Base-by-base conservation (phyloP, 1,140 invertebrate species). In the Chlorops oryzae region DNA sequence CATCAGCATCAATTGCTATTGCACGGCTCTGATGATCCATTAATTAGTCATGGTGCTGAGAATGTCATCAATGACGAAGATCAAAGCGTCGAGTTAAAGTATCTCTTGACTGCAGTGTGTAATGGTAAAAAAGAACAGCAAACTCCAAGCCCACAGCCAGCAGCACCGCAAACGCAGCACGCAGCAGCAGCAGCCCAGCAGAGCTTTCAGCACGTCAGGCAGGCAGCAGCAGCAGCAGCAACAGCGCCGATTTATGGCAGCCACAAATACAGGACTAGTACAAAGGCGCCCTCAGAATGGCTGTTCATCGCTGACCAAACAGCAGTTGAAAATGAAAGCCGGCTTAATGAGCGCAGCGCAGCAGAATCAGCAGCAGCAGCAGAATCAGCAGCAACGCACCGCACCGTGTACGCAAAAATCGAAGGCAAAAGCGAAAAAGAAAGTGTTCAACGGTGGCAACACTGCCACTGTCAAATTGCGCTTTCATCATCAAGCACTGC, bases 401-500 rank as follows among this genome's bases (percentile, higher is more conserved):
- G 13, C 7, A 13, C 21, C 18, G 12, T 32, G 47, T 20, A 20
- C 3, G 15, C 20, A 34, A 50, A 3, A 13, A 32, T 18, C 39
- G n/a, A n/a, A n/a, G 13, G 18, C 41, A 20, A 51, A 51, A 39
- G 39, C 51, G 35, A 47, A 57, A 81, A 17, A 78, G 81, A 61
- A 83, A 82, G 67, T 80, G 81, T 34, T n/a, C n/a, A n/a, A n/a
- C n/a, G n/a, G n/a, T n/a, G n/a, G n/a, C n/a, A n/a, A n/a, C n/a
- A n/a, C n/a, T n/a, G 68, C 81, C 52, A 72, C 84, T 54, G 84
- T 86, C 77, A 88, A 88, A 62, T 72, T 89, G 7, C 87, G 88
- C 59, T 89, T 89, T 59, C 87, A 90, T 57, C 86, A 89, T 58
- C 86, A 88, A 64, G 86, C 86, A 0, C 64, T 89, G 34, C 86